Conservation (phyloP, 2,888 invertebrate genomes). For the Biston betularia region DNA sequence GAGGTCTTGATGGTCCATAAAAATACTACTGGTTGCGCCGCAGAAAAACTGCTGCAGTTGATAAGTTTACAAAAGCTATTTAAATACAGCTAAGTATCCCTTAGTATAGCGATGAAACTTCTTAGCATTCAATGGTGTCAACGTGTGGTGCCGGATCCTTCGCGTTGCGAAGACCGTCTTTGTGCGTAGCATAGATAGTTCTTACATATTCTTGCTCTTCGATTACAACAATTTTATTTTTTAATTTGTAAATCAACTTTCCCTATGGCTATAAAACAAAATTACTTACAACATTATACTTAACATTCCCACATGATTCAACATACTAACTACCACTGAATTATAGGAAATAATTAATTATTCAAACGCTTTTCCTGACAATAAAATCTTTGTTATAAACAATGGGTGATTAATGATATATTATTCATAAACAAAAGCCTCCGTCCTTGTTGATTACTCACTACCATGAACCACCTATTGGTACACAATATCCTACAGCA, state of each 20-base stretch:
- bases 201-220: too few species aligned
- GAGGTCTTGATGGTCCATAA: background rate
- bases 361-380: conserved; percentile 14
- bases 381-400: conserved; percentile 25
- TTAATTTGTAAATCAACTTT: background rate
- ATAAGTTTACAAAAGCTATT: too few species aligned
- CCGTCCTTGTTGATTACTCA: conserved; percentile 19
- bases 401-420: conserved; percentile 21
- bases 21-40: background rate
- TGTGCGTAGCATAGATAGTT: too few species aligned
- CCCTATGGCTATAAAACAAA: background rate
- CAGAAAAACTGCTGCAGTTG: too few species aligned
- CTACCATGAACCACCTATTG: background rate
- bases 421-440: conserved; percentile 16
- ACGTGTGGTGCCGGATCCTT: too few species aligned
- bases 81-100: too few species aligned
- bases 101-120: too few species aligned
- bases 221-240: too few species aligned
- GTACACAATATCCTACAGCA: too few species aligned
- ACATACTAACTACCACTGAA: background rate
- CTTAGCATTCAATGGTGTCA: too few species aligned
- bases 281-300: too few species aligned
- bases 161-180: too few species aligned
- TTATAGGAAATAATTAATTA: conserved; percentile 12
- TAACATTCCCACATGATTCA: background rate